Conservation (phyloP, 2,888 invertebrate species). For the Argyra leucocephala region DNA sequence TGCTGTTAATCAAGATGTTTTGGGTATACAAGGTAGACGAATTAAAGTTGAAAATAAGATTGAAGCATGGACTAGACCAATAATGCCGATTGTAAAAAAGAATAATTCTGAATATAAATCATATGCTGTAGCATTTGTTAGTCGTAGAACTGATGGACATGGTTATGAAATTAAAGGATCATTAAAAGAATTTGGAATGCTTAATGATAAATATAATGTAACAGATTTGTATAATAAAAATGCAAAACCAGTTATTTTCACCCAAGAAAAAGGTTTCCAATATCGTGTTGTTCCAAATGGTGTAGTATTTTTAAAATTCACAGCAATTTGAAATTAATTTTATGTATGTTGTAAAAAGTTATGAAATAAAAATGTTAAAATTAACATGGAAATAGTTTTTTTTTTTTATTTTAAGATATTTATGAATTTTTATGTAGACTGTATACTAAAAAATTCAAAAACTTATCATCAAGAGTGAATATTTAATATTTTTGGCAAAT, state of each 20-base stretch:
- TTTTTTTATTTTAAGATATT: no score
- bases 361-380: no score
- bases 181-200: conserved; percentile 38
- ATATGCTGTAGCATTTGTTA: conserved; percentile 45
- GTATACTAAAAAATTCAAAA: no score
- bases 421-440: no score
- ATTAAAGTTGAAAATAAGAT: conserved; percentile 40
- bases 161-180: conserved; percentile 35
- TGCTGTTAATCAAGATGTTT: conserved; percentile 56
- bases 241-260: conserved; percentile 18
- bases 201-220: conserved; percentile 34
- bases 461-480: no score
- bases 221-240: conserved; percentile 27
- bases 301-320: conserved; percentile 30
- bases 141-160: conserved; percentile 42
- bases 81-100: conserved; percentile 33
- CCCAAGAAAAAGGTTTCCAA: conserved; percentile 21
- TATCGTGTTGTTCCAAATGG: conserved; percentile 30
- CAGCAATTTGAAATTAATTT: conserved; percentile 18
- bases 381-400: no score
- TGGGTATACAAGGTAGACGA: conserved; percentile 55
- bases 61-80: conserved; percentile 44
- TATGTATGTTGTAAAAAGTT: no score
- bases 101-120: conserved; percentile 35
- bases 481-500: no score